Conservation (phyloP, 2,797 vertebrate species). For the Pipistrellus kuhlii region DNA sequence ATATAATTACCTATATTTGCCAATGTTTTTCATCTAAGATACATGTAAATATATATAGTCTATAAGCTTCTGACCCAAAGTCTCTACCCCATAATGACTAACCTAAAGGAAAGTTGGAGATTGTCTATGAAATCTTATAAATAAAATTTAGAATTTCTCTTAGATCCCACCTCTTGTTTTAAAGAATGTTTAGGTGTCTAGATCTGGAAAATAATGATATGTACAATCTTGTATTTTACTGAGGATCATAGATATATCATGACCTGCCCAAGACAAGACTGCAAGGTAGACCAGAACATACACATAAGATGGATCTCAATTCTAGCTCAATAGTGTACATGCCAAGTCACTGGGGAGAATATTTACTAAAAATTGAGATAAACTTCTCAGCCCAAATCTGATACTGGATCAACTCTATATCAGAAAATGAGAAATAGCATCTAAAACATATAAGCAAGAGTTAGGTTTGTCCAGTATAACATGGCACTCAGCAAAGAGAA, state of each 20-base stretch:
- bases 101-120: slow-evolving; percentile 22
- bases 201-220: background rate
- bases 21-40: background rate
- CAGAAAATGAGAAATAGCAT: slow-evolving; percentile 41
- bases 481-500: slow-evolving; percentile 32
- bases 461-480: background rate
- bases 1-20: slow-evolving; percentile 20
- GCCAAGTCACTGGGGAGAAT: slow-evolving; percentile 18
- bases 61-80: background rate
- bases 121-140: slow-evolving; percentile 3
- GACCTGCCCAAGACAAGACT: background rate
- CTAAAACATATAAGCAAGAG: slow-evolving; percentile 39
- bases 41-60: background rate
- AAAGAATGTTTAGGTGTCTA: background rate
- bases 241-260: background rate
- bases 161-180: background rate
- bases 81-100: background rate
- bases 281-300: background rate
- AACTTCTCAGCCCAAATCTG: slow-evolving; percentile 17
- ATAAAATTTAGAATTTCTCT: background rate
- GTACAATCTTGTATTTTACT: background rate
- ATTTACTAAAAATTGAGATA: slow-evolving; percentile 55
- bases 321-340: background rate
- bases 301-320: background rate
- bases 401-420: background rate